A percentile compares a stretch with the other conserved stretches of the same genome.
These are phyloP conservation scores for Sphinx pinastri DNA, from an alignment of 2,888 invertebrate genomes.

Conservation along the genomic window DNA sequence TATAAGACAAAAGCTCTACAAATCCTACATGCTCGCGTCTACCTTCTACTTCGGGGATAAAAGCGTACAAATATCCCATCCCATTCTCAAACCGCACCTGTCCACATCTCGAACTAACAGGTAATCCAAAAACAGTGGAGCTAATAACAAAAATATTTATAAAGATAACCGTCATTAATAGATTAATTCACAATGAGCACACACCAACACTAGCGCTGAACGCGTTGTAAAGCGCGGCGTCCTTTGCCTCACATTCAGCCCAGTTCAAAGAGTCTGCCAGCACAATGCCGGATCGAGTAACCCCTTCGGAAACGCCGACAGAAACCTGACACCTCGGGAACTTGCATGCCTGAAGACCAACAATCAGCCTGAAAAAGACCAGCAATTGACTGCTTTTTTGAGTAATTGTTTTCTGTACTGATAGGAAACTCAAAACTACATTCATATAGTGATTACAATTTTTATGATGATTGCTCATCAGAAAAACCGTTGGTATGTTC, in stretches of 20 bases:
- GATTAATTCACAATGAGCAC: slow-evolving; percentile 28
- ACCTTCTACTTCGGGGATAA: not conserved
- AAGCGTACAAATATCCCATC: not conserved
- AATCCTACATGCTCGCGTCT: too few relatives aligned
- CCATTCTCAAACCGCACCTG: not conserved
- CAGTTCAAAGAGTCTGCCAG: slow-evolving; percentile 12
- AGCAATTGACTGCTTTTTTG: not conserved
- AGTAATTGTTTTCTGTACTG: too few relatives aligned
- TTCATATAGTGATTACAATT: too few relatives aligned
- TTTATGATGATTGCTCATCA: too few relatives aligned
- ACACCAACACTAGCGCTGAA: slow-evolving; percentile 36
- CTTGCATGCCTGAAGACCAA: slow-evolving; percentile 15
- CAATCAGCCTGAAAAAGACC: not conserved
- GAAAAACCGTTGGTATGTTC: too few relatives aligned
- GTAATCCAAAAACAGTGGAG: slow-evolving; percentile 7
- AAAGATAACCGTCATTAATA: slow-evolving; percentile 25
- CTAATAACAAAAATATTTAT: slow-evolving; percentile 30
- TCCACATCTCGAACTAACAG: not conserved
- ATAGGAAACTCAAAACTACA: too few relatives aligned
- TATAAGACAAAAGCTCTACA: too few relatives aligned
- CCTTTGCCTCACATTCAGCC: slow-evolving; percentile 23
- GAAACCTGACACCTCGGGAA: slow-evolving; percentile 26
- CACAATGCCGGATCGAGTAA: slow-evolving; percentile 31
- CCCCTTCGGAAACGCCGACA: slow-evolving; percentile 31
- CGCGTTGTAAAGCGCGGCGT: slow-evolving; percentile 25